Conservation (phyloP, 2,113 vertebrate genomes). For the Pavo muticus region DNA sequence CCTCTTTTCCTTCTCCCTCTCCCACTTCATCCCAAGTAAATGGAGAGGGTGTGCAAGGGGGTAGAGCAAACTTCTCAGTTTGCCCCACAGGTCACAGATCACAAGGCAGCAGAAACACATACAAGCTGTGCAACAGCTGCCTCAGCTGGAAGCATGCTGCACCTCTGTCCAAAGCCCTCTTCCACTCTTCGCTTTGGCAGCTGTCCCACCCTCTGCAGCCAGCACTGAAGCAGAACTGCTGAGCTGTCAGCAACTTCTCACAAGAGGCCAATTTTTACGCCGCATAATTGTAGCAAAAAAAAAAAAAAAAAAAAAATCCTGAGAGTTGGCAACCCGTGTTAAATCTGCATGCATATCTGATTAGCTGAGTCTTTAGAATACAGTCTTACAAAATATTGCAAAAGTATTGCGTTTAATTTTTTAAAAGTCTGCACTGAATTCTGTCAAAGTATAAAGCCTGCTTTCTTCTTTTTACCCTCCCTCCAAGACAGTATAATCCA, state of each 20-base stretch:
- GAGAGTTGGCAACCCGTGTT: not conserved
- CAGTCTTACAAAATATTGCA: slow-evolving; percentile 58
- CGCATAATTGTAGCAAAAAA: slow-evolving; percentile 55
- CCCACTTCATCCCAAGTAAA: not conserved
- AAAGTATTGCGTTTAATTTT: slow-evolving; percentile 61
- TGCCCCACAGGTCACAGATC: not conserved
- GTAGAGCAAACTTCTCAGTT: not conserved
- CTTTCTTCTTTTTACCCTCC: slow-evolving; percentile 46
- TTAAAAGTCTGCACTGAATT: slow-evolving; percentile 40
- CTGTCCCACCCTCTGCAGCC: slow-evolving; percentile 65
- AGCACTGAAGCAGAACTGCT: slow-evolving; percentile 67
- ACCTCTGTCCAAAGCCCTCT: slow-evolving; percentile 7
- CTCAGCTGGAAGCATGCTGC: slow-evolving; percentile 27
- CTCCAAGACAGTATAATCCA: slow-evolving; percentile 48
- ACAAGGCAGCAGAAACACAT: not conserved
- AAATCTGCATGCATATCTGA: slow-evolving; percentile 63
- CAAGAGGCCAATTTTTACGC: slow-evolving; percentile 68
- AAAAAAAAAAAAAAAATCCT: not conserved
- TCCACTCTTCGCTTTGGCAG: slow-evolving; percentile 40
- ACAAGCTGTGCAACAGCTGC: slow-evolving; percentile 41
- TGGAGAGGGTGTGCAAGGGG: not conserved
- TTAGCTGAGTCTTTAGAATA: slow-evolving; percentile 52
- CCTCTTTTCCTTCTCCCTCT: not conserved
- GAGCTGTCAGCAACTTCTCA: slow-evolving; percentile 70
- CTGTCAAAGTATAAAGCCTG: slow-evolving; percentile 51